Conservation (phyloP, 2,113 vertebrate species). For the Conger conger region DNA sequence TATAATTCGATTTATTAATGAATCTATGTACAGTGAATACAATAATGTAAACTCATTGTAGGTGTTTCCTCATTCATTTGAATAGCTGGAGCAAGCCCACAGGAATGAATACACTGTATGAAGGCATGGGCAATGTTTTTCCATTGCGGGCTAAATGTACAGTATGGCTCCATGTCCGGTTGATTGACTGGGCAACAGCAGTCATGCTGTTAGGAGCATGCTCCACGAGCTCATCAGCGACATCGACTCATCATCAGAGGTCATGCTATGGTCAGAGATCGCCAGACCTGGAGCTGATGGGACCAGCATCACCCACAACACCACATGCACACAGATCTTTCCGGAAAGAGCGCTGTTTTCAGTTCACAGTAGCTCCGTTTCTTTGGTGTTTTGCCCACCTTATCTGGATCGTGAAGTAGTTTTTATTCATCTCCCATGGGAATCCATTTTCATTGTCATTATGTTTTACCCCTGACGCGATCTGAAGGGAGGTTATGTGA, state of each 20-base stretch:
- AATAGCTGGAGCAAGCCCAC: conserved; percentile 79
- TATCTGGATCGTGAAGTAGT: neutral
- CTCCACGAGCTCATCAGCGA: conserved; percentile 67
- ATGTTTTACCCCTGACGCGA: neutral
- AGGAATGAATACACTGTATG: conserved; percentile 77
- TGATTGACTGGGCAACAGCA: conserved; percentile 63
- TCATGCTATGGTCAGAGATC: neutral
- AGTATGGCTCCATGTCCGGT: conserved; percentile 77
- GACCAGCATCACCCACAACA: neutral
- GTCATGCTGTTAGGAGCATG: neutral
- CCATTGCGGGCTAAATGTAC: conserved; percentile 81
- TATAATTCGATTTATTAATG: neutral
- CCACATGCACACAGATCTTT: neutral
- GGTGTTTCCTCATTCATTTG: conserved; percentile 72
- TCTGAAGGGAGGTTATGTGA: neutral
- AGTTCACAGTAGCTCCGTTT: neutral
- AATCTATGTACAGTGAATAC: too few relatives aligned
- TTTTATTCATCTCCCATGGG: neutral
- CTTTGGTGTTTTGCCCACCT: neutral
- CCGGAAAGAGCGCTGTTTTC: conserved; percentile 66
- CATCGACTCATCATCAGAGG: too few relatives aligned
- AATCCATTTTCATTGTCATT: neutral
- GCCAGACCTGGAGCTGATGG: neutral
- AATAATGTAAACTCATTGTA: neutral
- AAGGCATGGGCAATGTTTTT: conserved; percentile 79